A percentile compares a stretch with the other conserved stretches of the same genome.
Evolutionary conservation across 2,113 vertebrate species (phyloP).

Genomic region (Tympanuchus pallidicinctus): DNA sequence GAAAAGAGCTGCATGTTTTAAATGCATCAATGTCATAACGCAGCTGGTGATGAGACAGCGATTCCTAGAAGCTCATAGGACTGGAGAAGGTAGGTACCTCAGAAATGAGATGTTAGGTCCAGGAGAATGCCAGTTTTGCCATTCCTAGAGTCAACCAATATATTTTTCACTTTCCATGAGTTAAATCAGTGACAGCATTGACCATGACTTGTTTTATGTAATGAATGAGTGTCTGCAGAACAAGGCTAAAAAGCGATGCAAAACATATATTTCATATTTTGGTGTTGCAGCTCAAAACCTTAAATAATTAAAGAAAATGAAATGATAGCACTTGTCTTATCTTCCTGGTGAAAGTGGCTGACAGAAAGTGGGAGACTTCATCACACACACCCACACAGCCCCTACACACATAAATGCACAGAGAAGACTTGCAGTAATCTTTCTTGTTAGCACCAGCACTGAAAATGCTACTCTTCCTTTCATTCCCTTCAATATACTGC

Average conservation of each 20-base stretch:
- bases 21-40: not conserved
- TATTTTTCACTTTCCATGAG: not conserved
- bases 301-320: not conserved
- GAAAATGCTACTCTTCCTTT: slow-evolving; percentile 83
- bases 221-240: not conserved
- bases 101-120: not conserved
- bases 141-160: accelerated
- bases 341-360: not conserved
- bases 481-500: slow-evolving; percentile 77
- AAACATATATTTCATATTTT: not conserved
- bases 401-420: not conserved
- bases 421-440: not conserved
- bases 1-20: not conserved
- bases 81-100: not conserved
- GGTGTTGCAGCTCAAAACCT: not conserved
- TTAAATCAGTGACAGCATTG: not conserved
- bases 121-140: not conserved
- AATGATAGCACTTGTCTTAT: not conserved
- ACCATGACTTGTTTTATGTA: not conserved
- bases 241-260: not conserved
- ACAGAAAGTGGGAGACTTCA: not conserved
- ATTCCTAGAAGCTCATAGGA: not conserved
- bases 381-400: not conserved
- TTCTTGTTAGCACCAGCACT: slow-evolving; percentile 77
- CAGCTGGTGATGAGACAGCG: not conserved